Conservation (phyloP, 92 coral and sea anemone genomes). For the Palythoa grandis region DNA sequence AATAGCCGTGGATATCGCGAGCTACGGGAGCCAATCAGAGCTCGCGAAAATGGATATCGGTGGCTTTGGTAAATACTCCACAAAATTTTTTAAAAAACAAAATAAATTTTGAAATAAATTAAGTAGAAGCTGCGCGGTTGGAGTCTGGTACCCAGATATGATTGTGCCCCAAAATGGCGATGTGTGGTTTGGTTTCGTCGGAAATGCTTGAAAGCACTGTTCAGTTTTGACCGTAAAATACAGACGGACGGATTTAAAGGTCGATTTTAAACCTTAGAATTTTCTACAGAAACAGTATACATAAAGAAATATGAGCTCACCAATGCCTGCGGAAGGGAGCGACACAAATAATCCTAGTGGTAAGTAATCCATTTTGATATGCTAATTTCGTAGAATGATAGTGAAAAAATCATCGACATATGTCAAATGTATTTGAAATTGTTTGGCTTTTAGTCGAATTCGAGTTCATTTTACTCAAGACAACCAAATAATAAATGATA, state of each 20-base stretch:
- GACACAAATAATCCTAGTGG: slow-evolving; percentile 58
- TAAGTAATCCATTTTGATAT: slow-evolving; percentile 16
- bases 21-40: too few species aligned
- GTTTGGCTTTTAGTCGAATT: background rate
- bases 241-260: background rate
- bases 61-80: too few species aligned
- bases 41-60: too few species aligned
- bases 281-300: slow-evolving; percentile 11
- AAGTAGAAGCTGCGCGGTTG: background rate
- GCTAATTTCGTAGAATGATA: background rate
- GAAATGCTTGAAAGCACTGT: background rate
- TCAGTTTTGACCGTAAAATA: background rate
- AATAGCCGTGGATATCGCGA: too few species aligned
- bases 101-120: too few species aligned
- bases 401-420: background rate
- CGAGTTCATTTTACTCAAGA: background rate
- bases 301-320: slow-evolving; percentile 42
- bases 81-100: too few species aligned
- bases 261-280: background rate
- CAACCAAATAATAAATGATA: background rate
- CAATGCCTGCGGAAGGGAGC: slow-evolving; percentile 57
- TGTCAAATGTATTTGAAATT: background rate
- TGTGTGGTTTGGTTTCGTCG: slow-evolving; percentile 38
- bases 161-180: slow-evolving; percentile 38
- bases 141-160: slow-evolving; percentile 24